Conservation (phyloP, 2,113 vertebrate genomes). For the Ammodytes marinus region DNA sequence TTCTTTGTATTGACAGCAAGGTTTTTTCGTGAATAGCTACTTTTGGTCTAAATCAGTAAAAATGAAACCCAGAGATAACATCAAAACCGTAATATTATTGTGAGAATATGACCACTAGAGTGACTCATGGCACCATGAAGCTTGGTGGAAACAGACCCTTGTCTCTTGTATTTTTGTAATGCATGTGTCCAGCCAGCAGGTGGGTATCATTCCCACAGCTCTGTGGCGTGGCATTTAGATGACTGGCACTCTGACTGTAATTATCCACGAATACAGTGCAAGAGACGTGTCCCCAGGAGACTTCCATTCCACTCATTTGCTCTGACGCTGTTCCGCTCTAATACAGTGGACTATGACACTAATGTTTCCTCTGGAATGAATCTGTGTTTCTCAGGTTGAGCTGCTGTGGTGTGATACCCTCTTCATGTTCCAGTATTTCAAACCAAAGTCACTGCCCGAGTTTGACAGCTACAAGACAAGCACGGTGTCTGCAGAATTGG, state of each 20-base stretch:
- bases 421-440: conserved; percentile 98
- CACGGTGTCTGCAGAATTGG: conserved; percentile 96
- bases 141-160: background rate
- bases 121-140: background rate
- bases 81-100: background rate
- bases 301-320: conserved; percentile 9
- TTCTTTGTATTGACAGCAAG: background rate
- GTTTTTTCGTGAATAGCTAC: conserved; percentile 2
- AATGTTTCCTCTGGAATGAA: conserved; percentile 5
- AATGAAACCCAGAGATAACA: background rate
- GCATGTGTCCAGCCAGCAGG: conserved; percentile 47
- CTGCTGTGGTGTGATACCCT: conserved; percentile 93
- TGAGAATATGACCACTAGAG: background rate
- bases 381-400: conserved; percentile 88
- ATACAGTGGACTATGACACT: background rate
- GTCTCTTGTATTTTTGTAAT: conserved; percentile 53
- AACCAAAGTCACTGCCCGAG: conserved; percentile 96
- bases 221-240: background rate
- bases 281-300: conserved; percentile 4
- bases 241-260: background rate
- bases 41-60: background rate
- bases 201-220: conserved; percentile 40
- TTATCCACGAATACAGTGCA: conserved; percentile 11
- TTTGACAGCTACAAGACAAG: conserved; percentile 99
- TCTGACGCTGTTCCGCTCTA: background rate